These are phyloP conservation scores for Stegodyphus dumicola DNA, from an alignment of 1,140 invertebrate genomes.

Conservation along the genomic window DNA sequence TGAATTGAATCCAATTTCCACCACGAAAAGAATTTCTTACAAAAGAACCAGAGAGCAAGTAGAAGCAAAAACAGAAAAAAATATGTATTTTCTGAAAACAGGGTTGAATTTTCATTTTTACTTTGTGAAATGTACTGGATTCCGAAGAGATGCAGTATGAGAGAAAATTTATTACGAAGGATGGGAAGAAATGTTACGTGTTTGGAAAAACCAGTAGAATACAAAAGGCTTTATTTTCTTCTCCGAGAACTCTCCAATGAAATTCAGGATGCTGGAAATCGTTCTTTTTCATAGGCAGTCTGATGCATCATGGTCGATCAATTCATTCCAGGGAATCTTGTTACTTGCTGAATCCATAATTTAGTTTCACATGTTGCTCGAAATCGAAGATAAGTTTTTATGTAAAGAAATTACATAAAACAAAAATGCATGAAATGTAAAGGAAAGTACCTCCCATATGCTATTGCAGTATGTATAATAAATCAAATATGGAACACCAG, in stretches of 20 bases:
- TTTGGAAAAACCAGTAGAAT: conserved; percentile 38
- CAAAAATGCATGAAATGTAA: too few relatives aligned
- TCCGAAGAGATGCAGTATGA: conserved; percentile 20
- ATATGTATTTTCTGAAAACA: conserved; percentile 55
- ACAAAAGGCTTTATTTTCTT: conserved; percentile 43
- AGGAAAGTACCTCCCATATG: too few relatives aligned
- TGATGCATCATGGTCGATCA: too few relatives aligned
- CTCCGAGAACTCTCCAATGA: background rate
- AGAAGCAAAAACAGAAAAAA: conserved; percentile 28
- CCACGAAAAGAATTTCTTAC: conserved; percentile 44
- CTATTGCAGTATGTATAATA: too few relatives aligned
- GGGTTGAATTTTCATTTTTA: conserved; percentile 58
- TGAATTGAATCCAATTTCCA: conserved; percentile 59
- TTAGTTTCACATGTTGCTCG: too few relatives aligned
- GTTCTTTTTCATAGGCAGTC: too few relatives aligned
- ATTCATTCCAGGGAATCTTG: too few relatives aligned
- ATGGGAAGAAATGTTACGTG: conserved; percentile 22
- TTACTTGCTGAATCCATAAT: too few relatives aligned
- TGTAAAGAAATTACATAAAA: too few relatives aligned
- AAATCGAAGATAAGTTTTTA: too few relatives aligned
- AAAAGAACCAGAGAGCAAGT: conserved; percentile 16
- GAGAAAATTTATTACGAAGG: conserved; percentile 48
- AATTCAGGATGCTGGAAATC: too few relatives aligned
- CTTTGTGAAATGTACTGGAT: conserved; percentile 48
- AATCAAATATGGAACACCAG: too few relatives aligned